These are phyloP conservation scores for Biston stratarius DNA, from an alignment of 2,888 invertebrate species.

Conservation along the genomic window DNA sequence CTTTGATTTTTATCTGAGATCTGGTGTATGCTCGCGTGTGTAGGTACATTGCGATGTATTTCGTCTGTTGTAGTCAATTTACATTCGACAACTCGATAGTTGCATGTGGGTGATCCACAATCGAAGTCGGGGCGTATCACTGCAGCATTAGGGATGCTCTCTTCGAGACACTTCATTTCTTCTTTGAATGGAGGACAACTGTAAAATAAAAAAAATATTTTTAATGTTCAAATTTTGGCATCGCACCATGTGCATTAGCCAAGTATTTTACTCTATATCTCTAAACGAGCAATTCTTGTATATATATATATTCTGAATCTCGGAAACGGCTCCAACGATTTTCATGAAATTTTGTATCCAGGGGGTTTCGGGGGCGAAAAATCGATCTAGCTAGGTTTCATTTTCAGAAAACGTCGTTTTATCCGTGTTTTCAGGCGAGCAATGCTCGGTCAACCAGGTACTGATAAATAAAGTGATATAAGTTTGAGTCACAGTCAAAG, in stretches of 20 bases:
- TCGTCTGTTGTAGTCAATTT: constrained; percentile 80
- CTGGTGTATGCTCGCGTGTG: constrained; percentile 56
- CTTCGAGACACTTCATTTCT: constrained; percentile 68
- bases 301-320: too few relatives aligned
- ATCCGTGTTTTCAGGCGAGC: too few relatives aligned
- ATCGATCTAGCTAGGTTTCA: too few relatives aligned
- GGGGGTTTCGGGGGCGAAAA: too few relatives aligned
- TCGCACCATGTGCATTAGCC: not conserved
- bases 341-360: too few relatives aligned
- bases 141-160: constrained; percentile 75
- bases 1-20: constrained; percentile 58
- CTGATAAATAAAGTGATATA: too few relatives aligned
- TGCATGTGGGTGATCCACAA: constrained; percentile 76
- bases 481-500: too few relatives aligned
- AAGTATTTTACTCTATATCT: too few relatives aligned
- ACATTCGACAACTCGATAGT: constrained; percentile 81
- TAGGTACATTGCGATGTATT: constrained; percentile 61
- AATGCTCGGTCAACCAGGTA: too few relatives aligned
- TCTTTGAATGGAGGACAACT: constrained; percentile 82
- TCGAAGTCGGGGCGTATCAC: constrained; percentile 75
- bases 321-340: too few relatives aligned
- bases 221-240: not conserved
- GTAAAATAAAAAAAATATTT: constrained; percentile 41
- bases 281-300: too few relatives aligned
- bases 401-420: too few relatives aligned